These are phyloP conservation scores for Thalpophila matura DNA, from an alignment of 2,888 invertebrate species.

Conservation along the genomic window DNA sequence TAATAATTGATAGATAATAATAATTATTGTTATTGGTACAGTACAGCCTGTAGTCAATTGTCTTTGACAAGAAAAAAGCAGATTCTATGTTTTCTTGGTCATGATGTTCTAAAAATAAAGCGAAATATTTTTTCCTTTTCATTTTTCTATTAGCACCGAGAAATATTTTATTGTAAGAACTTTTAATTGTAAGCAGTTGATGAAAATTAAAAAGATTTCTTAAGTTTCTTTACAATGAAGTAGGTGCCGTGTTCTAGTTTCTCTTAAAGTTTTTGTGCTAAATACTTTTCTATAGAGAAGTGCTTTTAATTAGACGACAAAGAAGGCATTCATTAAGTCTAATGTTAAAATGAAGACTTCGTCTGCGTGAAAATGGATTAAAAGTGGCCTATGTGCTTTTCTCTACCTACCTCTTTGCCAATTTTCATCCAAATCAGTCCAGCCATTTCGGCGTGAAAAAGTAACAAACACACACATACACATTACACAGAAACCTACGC, in stretches of 20 bases:
- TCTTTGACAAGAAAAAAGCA: too few species aligned
- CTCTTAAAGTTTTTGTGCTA: constrained; percentile 29
- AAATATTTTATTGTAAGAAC: constrained; percentile 33
- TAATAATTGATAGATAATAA: too few species aligned
- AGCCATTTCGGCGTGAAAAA: too few species aligned
- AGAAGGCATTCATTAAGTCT: not conserved
- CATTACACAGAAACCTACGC: too few species aligned
- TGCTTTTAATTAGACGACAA: constrained; percentile 26
- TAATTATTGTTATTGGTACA: too few species aligned
- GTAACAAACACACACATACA: too few species aligned
- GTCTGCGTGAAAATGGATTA: too few species aligned
- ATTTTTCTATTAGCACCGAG: constrained; percentile 2
- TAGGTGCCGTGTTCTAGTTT: constrained; percentile 14
- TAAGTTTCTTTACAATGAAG: constrained; percentile 29
- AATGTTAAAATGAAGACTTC: constrained; percentile 5
- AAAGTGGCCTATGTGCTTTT: too few species aligned
- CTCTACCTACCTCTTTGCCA: too few species aligned
- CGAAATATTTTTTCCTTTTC: not conserved
- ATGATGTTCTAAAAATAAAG: not conserved
- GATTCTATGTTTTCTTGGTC: not conserved
- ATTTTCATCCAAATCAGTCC: too few species aligned
- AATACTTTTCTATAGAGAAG: constrained; percentile 7
- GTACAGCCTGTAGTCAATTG: too few species aligned
- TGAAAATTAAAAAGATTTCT: constrained; percentile 29
- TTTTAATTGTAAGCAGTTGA: constrained; percentile 30